Percentiles rank a stretch among this genome's conserved stretches.
Evolutionary conservation across 2,888 invertebrate genomes (phyloP).

Genomic region (Theodoxus fluviatilis): DNA sequence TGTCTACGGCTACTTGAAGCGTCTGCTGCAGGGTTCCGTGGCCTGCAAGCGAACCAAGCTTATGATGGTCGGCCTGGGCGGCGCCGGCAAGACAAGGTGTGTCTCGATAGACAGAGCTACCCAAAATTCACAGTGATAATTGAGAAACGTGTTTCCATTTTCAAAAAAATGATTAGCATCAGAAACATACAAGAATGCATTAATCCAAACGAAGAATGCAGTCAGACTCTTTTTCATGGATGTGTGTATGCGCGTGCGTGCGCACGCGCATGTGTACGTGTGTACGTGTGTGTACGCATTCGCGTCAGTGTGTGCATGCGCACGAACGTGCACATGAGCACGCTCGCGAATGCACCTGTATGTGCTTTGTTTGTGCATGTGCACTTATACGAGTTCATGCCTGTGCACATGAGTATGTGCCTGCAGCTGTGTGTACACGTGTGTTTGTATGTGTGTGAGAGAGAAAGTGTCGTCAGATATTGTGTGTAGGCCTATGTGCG

Average conservation of each 20-base stretch:
- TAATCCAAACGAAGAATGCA: too few species aligned
- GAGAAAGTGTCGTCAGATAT: neutral
- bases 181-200: too few species aligned
- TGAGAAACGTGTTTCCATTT: too few species aligned
- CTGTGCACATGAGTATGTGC: slow-evolving; percentile 15
- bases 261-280: neutral
- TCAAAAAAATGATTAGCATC: too few species aligned
- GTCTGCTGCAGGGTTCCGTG: slow-evolving; percentile 56
- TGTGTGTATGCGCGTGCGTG: neutral
- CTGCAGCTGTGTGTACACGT: slow-evolving; percentile 7
- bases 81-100: slow-evolving; percentile 65
- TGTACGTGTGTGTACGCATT: neutral
- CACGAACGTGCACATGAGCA: neutral
- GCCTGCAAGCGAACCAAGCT: slow-evolving; percentile 63
- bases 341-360: neutral
- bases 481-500: too few species aligned
- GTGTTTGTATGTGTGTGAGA: neutral
- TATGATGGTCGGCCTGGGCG: slow-evolving; percentile 66
- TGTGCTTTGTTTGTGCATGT: neutral
- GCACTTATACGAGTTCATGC: too few species aligned
- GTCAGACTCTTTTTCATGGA: too few species aligned
- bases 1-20: slow-evolving; percentile 58
- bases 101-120: too few species aligned
- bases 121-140: too few species aligned
- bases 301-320: neutral